Evolutionary conservation across 2,113 vertebrate species (phyloP), one percentile per base, ranked within the genome.

Genomic region (Mormyrus lacerda): DNA sequence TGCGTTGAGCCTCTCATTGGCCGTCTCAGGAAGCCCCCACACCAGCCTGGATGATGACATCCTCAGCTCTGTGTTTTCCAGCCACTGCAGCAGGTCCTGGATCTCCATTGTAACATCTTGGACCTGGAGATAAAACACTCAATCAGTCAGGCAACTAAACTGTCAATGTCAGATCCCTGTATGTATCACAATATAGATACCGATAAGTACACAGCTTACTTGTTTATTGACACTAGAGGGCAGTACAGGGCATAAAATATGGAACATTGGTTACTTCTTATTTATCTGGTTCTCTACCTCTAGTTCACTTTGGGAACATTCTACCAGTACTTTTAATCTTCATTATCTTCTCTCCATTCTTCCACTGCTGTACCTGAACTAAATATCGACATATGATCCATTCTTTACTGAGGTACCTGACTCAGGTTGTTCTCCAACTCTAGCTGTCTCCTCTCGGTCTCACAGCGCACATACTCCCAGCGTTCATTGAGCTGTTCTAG

Each of bases 31-130:
- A 92, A 95, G 96, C 0, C 95, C 96, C 96, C 97, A 97, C 3
- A 93, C 92, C 0, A 96, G 95, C 92, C 94, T 95, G 86, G 92
- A 95, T 89, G 96, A 96, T 24, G 95, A 96, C 69, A 98, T 94
- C 92, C 95, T 96, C 88, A 97, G 90, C 86, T 98, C 97, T 91
- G 96, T 96, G 90, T 96, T 96, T 85, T 97, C 97, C 93, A 98
- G 93, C 97, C 97, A 97, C 92, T 97, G 96, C 87, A 97, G 93
- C 89, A 98, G 94, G 89, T 97, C 97, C 0, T 97, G 96, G 90
- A 97, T 96, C 93, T 97, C 97, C 95, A 97, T 94, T 0, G 95
- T 96, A 65, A 98, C 93, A 92, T 98, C 97, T 94, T 97, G 97
- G 31, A 97, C 97, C 97, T 98, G 88, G 2, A 65, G 87, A 48